These are phyloP conservation scores for Hemitrygon akajei DNA, from an alignment of 2,797 vertebrate genomes.

Conservation along the genomic window DNA sequence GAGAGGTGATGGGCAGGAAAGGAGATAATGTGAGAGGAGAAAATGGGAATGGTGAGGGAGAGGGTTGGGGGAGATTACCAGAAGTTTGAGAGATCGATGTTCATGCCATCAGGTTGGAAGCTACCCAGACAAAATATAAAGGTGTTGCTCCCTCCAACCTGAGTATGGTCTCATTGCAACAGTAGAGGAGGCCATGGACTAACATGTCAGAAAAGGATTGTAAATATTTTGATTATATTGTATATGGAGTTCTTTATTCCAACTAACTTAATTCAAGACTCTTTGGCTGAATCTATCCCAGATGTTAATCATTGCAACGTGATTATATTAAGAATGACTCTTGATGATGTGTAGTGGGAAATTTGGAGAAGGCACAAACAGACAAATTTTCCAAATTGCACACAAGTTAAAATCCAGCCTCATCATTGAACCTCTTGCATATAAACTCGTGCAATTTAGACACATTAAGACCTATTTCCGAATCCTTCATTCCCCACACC, in stretches of 20 bases:
- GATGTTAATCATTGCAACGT: neutral
- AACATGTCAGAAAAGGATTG: neutral
- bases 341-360: neutral
- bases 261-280: neutral
- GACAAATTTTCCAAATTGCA: neutral
- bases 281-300: neutral
- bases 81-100: no score
- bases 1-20: no score
- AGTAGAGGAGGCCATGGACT: no score
- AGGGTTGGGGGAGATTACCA: no score
- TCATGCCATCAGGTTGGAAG: no score
- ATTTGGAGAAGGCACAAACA: neutral
- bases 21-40: no score
- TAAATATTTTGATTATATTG: neutral
- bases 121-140: no score
- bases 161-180: no score
- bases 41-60: no score
- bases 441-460: neutral
- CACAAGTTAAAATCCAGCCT: neutral
- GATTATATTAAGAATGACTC: neutral
- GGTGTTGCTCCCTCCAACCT: no score
- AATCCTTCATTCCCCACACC: no score
- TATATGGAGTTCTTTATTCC: neutral
- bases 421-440: neutral
- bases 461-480: neutral